Percentiles rank a stretch among this genome's conserved stretches.
Evolutionary conservation across 2,113 vertebrate genomes (phyloP).

Genomic region (Irena cyanogastra): DNA sequence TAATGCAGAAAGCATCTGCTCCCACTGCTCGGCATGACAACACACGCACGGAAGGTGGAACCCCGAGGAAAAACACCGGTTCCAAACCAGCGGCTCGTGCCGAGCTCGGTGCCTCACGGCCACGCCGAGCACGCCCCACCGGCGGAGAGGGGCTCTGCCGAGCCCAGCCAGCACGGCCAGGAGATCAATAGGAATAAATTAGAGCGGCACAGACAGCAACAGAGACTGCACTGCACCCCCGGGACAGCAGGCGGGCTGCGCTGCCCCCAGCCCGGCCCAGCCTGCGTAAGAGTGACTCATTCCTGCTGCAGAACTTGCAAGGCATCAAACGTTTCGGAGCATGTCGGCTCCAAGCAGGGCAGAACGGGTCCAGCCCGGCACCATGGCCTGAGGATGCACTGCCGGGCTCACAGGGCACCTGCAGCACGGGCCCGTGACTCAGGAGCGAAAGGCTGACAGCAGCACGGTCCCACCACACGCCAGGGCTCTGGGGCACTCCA

Average conservation of each 20-base stretch:
- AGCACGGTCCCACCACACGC: rapidly evolving
- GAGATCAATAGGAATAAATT: constrained; percentile 57
- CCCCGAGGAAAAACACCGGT: neutral
- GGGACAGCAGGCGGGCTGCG: neutral
- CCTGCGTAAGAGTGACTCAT: constrained; percentile 17
- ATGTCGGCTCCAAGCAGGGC: neutral
- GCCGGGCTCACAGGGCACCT: neutral
- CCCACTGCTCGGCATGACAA: neutral
- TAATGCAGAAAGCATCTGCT: neutral
- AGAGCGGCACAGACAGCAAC: neutral
- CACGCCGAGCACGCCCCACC: neutral
- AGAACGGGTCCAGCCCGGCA: neutral
- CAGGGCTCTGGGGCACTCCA: neutral
- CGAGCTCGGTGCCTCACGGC: rapidly evolving
- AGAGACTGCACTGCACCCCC: constrained; percentile 32
- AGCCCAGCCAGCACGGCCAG: neutral
- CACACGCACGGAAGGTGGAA: neutral
- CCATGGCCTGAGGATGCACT: neutral
- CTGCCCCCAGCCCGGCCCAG: neutral
- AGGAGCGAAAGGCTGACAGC: neutral
- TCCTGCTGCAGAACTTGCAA: neutral
- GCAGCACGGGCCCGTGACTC: rapidly evolving
- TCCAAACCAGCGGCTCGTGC: neutral
- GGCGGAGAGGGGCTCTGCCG: neutral
- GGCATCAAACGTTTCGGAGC: neutral